A percentile compares a stretch with the other conserved stretches of the same genome.
Evolutionary conservation across 64 coral and sea anemone genomes (phyloP).

Genomic region (Actinia equina): DNA sequence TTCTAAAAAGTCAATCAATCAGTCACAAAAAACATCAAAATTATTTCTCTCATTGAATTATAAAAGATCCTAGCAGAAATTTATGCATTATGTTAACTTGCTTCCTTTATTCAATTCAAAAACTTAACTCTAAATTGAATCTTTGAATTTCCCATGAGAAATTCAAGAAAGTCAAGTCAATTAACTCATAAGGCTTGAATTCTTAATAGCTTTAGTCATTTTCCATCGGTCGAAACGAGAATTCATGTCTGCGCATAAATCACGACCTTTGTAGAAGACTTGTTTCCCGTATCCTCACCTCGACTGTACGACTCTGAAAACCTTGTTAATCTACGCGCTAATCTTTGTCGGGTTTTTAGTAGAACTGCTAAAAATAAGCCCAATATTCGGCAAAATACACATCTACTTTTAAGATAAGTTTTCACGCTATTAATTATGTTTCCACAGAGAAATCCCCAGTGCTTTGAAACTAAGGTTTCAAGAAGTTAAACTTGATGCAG

Average conservation of each 20-base stretch:
- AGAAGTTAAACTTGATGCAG: no score
- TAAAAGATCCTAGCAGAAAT: not conserved
- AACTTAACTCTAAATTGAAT: not conserved
- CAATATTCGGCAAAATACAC: not conserved
- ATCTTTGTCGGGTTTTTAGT: not conserved
- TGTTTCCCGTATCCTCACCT: not conserved
- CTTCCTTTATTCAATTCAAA: not conserved
- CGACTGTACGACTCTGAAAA: not conserved
- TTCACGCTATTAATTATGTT: not conserved
- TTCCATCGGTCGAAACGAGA: not conserved
- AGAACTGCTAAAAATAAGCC: not conserved
- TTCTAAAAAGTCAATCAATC: not conserved
- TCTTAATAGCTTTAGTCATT: not conserved
- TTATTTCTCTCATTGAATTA: not conserved
- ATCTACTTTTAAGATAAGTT: not conserved
- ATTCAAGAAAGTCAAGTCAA: not conserved
- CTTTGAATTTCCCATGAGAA: conserved; percentile 13
- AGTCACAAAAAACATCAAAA: not conserved
- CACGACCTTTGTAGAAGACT: not conserved
- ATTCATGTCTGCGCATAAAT: conserved; percentile 9
- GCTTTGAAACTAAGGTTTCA: no score
- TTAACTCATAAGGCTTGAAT: not conserved
- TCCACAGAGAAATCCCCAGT: no score
- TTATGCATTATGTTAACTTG: conserved; percentile 7
- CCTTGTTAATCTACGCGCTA: not conserved